Conservation (phyloP, 2,888 invertebrate species). For the Theretra japonica region DNA sequence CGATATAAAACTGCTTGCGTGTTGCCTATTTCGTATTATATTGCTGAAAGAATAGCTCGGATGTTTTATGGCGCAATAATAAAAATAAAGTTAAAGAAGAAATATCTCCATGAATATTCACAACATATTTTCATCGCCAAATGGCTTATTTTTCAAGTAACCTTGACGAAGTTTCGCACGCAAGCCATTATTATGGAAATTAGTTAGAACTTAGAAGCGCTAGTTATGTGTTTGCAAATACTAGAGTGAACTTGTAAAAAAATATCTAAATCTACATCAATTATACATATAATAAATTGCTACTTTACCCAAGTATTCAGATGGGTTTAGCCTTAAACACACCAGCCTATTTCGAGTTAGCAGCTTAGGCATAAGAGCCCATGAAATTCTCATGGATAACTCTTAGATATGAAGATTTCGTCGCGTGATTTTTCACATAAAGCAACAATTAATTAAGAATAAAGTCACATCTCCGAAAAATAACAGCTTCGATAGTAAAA, state of each 20-base stretch:
- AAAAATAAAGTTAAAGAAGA: constrained; percentile 3
- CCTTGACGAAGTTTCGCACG: constrained; percentile 35
- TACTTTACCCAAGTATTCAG: too few species aligned
- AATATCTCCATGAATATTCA: constrained; percentile 16
- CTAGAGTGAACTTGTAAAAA: not conserved
- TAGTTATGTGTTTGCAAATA: constrained; percentile 10
- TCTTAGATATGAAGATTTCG: too few species aligned
- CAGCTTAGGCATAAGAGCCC: too few species aligned
- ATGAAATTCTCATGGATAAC: too few species aligned
- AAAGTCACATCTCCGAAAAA: too few species aligned
- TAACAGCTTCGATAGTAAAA: too few species aligned
- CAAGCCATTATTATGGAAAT: constrained; percentile 29
- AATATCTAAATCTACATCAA: not conserved
- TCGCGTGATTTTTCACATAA: too few species aligned
- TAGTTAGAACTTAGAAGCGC: not conserved
- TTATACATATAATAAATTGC: too few species aligned
- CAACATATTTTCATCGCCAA: constrained; percentile 10
- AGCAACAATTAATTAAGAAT: too few species aligned
- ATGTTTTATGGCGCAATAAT: not conserved
- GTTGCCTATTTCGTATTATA: not conserved
- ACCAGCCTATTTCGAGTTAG: too few species aligned
- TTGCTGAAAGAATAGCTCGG: not conserved
- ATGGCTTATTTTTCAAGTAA: constrained; percentile 33
- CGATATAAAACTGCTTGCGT: not conserved
- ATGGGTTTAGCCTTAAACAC: too few species aligned